phyloP scores from a whole-genome alignment of 2,888 invertebrate species.

The Brachylomia viminalis region DNA sequence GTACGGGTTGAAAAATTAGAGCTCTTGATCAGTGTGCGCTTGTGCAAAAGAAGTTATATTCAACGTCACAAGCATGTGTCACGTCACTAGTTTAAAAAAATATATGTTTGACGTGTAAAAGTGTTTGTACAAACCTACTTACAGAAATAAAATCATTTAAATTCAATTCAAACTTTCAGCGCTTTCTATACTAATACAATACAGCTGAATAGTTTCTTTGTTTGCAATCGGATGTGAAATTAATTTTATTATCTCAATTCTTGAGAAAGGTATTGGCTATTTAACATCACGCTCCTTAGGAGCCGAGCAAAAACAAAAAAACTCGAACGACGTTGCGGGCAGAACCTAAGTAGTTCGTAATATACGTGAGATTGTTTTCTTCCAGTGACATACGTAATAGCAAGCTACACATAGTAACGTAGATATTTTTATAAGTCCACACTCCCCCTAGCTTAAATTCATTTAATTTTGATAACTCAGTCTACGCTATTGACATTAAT shows the following conservation, averaged over 20 bases:
- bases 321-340: too few species aligned
- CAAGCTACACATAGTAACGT: background rate
- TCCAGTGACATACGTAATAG: background rate
- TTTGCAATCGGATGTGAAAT: too few species aligned
- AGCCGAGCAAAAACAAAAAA: too few species aligned
- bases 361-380: background rate
- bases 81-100: too few species aligned
- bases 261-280: too few species aligned
- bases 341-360: background rate
- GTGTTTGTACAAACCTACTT: too few species aligned
- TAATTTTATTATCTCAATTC: too few species aligned
- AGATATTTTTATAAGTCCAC: background rate
- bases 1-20: background rate
- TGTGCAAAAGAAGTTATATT: background rate
- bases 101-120: too few species aligned
- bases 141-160: too few species aligned
- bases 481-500: background rate
- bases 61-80: too few species aligned
- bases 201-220: too few species aligned
- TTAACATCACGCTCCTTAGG: too few species aligned
- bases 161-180: background rate
- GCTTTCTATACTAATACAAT: background rate
- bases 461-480: background rate
- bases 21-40: background rate
- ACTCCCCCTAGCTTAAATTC: background rate